A percentile compares a stretch with the other conserved stretches of the same genome.
phyloP scores from a whole-genome alignment of 2,797 vertebrate genomes.

The Rhinella marina region DNA sequence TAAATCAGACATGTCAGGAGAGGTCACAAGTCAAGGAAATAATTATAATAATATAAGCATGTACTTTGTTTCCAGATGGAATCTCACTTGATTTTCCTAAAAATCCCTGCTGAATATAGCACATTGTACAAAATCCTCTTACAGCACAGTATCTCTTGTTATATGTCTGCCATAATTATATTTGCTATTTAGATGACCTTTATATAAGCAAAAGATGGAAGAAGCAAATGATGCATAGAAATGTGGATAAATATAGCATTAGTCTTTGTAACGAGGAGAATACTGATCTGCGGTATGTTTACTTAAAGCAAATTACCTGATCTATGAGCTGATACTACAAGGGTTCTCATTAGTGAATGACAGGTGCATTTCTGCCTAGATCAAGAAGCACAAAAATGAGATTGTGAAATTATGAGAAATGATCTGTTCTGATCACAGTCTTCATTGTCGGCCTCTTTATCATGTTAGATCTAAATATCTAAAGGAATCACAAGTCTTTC shows the following conservation, averaged over 20 bases:
- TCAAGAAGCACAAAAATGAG: not conserved
- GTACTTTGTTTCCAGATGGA: not conserved
- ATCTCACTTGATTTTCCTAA: not conserved
- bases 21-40: not conserved
- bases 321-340: conserved; percentile 33
- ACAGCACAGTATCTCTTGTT: conserved; percentile 11
- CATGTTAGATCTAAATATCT: too few relatives aligned
- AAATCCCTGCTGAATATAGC: not conserved
- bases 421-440: not conserved
- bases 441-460: not conserved
- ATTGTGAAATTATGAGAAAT: conserved; percentile 16
- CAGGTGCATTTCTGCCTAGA: conserved; percentile 37
- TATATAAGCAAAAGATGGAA: conserved; percentile 33
- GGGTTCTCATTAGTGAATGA: conserved; percentile 50
- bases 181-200: conserved; percentile 55
- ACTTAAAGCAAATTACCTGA: conserved; percentile 54
- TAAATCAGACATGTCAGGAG: not conserved
- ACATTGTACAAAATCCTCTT: conserved; percentile 16
- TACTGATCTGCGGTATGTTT: conserved; percentile 50
- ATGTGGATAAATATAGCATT: conserved; percentile 52
- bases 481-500: not conserved
- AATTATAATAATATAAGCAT: not conserved
- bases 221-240: conserved; percentile 54
- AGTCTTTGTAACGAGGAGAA: conserved; percentile 40
- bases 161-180: conserved; percentile 48